Conservation (phyloP, 2,888 invertebrate species). For the Trachelus iudaicus region DNA sequence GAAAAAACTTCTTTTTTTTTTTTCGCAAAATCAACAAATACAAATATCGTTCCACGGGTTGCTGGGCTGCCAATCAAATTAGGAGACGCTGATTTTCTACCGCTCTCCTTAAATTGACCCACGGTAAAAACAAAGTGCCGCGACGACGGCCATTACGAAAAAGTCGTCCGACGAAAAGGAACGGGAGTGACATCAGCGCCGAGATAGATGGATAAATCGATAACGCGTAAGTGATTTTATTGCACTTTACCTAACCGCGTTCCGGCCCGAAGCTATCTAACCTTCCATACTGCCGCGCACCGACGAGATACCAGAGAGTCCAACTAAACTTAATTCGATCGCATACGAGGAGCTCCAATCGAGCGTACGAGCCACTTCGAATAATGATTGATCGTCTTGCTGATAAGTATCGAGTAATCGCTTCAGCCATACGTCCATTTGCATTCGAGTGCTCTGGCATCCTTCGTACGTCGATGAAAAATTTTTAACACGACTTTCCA, state of each 20-base stretch:
- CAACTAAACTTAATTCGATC: conserved; percentile 26
- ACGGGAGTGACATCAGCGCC: neutral
- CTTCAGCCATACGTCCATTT: conserved; percentile 26
- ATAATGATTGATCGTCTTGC: neutral
- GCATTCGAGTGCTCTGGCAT: neutral
- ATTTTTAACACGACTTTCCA: neutral
- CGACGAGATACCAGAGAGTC: neutral
- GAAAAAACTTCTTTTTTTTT: neutral
- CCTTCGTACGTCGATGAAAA: neutral
- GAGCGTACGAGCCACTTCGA: conserved; percentile 2
- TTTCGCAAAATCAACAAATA: neutral
- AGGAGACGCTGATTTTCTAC: neutral
- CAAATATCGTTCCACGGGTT: neutral
- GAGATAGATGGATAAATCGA: neutral
- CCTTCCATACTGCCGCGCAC: neutral
- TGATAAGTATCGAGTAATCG: conserved; percentile 35
- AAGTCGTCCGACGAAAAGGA: neutral
- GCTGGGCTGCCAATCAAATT: neutral
- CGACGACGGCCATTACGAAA: neutral
- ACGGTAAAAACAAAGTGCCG: neutral
- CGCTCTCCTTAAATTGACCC: neutral
- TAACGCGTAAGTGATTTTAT: neutral
- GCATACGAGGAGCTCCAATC: conserved; percentile 13
- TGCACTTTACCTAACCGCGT: neutral
- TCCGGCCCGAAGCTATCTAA: neutral